Evolutionary conservation across 2,888 invertebrate genomes (phyloP).

Genomic region (Erpobdella octoculata): DNA sequence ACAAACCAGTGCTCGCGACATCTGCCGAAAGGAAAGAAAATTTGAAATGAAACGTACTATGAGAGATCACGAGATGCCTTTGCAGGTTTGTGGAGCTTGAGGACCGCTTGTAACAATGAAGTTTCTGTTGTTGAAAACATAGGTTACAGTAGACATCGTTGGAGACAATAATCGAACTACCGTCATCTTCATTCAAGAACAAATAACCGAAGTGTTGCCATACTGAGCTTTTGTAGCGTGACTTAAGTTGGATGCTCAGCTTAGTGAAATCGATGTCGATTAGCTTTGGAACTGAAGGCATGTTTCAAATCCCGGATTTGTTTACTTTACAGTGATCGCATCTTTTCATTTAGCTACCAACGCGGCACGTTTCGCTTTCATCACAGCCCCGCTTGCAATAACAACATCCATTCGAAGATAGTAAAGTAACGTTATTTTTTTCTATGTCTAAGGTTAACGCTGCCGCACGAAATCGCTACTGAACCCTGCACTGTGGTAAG

Average conservation of each 20-base stretch:
- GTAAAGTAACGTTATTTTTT: no score
- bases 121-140: conserved; percentile 8
- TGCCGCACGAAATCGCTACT: no score
- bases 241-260: not conserved
- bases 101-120: conserved; percentile 13
- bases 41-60: not conserved
- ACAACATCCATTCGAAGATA: no score
- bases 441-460: no score
- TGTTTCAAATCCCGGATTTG: not conserved
- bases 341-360: not conserved
- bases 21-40: no score
- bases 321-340: not conserved
- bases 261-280: conserved; percentile 9
- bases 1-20: no score
- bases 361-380: not conserved
- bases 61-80: conserved; percentile 9
- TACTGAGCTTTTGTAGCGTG: not conserved
- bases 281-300: not conserved
- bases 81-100: conserved; percentile 6
- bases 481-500: no score
- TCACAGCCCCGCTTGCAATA: conserved; percentile 1
- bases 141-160: conserved; percentile 17
- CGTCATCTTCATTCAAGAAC: not conserved
- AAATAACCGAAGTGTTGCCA: conserved; percentile 5
- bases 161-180: not conserved